phyloP scores from a whole-genome alignment of 2,797 vertebrate genomes.

The Cossypha heuglini region DNA sequence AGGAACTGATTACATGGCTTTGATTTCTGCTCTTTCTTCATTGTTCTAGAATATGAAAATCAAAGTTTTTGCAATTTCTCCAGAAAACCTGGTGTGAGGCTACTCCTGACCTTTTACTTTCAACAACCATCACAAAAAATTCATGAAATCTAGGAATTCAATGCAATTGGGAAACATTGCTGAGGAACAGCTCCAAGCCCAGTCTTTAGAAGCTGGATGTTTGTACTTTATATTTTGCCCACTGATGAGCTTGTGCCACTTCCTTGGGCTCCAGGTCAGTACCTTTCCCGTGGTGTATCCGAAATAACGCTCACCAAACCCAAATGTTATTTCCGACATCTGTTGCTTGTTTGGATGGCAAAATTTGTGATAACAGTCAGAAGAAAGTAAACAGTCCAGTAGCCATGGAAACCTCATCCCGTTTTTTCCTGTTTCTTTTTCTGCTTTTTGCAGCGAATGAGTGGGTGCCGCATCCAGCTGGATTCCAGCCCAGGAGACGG shows the following conservation, averaged over 20 bases:
- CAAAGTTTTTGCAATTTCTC: neutral
- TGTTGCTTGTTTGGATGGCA: conserved; percentile 67
- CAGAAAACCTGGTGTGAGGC: neutral
- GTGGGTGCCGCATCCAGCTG: conserved; percentile 29
- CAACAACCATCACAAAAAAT: neutral
- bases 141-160: neutral
- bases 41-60: neutral
- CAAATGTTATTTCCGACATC: conserved; percentile 49
- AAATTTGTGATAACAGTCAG: conserved; percentile 56
- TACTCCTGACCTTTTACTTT: neutral
- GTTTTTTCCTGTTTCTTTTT: conserved; percentile 66
- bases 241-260: neutral
- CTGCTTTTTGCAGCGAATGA: conserved; percentile 49
- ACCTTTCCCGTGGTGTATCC: neutral
- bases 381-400: conserved; percentile 60
- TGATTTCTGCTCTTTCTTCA: neutral
- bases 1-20: neutral
- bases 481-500: neutral
- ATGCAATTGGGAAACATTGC: neutral
- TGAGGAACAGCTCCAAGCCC: neutral
- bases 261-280: neutral
- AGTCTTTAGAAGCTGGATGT: neutral
- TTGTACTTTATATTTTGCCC: neutral
- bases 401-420: conserved; percentile 65
- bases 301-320: neutral